These are phyloP conservation scores for Heliocidaris tuberculata DNA, from an alignment of 35 echinoderm and acorn worm genomes.

Conservation along the genomic window DNA sequence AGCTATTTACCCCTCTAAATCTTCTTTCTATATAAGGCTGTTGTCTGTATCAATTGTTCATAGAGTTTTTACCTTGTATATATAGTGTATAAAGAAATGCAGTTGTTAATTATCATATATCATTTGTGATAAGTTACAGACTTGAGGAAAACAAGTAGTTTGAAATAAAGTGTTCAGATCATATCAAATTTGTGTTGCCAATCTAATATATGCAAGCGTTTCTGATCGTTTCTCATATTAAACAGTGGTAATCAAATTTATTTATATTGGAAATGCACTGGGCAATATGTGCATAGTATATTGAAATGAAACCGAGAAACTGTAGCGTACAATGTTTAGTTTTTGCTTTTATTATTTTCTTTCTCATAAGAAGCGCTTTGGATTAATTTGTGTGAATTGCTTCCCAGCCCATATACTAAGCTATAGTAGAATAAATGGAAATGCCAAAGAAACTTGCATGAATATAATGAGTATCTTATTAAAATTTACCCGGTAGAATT, in stretches of 20 bases:
- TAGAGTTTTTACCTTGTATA: constrained; percentile 18
- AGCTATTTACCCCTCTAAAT: neutral
- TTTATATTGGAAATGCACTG: neutral
- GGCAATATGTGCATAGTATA: neutral
- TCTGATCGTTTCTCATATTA: neutral
- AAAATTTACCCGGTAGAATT: neutral
- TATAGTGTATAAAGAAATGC: neutral
- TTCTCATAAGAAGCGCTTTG: neutral
- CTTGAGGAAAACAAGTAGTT: too few relatives aligned
- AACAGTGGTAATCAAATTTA: neutral
- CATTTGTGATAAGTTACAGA: too few relatives aligned
- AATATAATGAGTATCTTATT: neutral
- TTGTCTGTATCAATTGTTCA: neutral
- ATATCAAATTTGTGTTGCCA: too few relatives aligned
- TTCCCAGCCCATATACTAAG: neutral
- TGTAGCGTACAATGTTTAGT: too few relatives aligned
- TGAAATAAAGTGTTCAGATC: too few relatives aligned
- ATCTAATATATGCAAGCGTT: neutral
- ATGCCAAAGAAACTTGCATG: neutral
- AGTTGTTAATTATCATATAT: too few relatives aligned
- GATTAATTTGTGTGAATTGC: neutral
- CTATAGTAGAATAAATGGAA: neutral
- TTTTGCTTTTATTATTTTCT: too few relatives aligned
- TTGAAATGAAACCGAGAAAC: neutral
- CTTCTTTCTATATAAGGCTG: neutral